Percentiles rank a stretch among this genome's conserved stretches.
These are phyloP conservation scores for Rhea pennata DNA, from an alignment of 2,113 vertebrate species.

Conservation along the genomic window DNA sequence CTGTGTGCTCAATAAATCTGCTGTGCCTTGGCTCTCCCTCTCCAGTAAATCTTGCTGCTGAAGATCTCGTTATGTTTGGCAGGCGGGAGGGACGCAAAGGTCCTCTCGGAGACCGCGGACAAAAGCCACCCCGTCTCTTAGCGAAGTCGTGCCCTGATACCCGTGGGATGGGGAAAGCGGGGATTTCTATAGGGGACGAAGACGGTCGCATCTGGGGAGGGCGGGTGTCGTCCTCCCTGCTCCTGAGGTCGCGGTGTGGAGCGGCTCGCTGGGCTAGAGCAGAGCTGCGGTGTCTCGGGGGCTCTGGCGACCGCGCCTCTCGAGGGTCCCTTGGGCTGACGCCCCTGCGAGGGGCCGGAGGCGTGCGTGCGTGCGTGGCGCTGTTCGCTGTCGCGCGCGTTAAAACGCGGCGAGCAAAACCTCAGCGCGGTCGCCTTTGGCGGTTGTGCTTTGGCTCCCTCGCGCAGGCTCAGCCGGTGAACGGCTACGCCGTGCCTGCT, in stretches of 20 bases:
- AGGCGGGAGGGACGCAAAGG: neutral
- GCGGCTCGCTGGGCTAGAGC: neutral
- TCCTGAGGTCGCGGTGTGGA: neutral
- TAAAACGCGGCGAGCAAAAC: neutral
- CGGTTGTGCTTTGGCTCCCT: neutral
- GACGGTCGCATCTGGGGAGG: neutral
- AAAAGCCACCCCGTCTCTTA: slow-evolving; percentile 8
- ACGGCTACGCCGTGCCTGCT: neutral
- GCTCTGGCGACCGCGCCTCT: neutral
- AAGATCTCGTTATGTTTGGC: slow-evolving; percentile 24
- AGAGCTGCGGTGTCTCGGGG: neutral
- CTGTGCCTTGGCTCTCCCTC: slow-evolving; percentile 12
- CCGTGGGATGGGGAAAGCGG: neutral
- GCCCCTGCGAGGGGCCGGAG: neutral
- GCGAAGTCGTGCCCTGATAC: neutral
- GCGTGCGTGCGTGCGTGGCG: too few relatives aligned
- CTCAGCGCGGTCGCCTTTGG: neutral
- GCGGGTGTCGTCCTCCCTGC: neutral
- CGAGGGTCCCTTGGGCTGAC: neutral
- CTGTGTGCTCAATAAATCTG: slow-evolving; percentile 4
- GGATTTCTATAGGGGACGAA: neutral
- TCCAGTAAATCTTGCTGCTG: slow-evolving; percentile 22
- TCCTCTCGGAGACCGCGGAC: neutral
- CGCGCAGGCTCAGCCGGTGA: neutral
- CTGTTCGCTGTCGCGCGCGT: neutral